A percentile compares a stretch with the other conserved stretches of the same genome.
Conservation (phyloP, 2,888 invertebrate species). For the Nomada ruficornis region DNA sequence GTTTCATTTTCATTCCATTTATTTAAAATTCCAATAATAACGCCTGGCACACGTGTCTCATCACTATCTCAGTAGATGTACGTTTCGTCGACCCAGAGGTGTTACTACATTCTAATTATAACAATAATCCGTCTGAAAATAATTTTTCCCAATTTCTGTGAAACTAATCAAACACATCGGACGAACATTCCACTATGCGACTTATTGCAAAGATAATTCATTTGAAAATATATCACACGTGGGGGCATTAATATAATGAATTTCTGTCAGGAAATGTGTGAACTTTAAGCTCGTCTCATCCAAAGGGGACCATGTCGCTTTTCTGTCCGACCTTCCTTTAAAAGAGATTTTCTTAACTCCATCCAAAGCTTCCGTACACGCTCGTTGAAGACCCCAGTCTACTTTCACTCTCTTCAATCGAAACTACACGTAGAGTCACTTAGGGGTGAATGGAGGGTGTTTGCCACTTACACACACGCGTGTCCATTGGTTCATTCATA, state of each 20-base stretch:
- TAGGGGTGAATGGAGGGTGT: constrained; percentile 37
- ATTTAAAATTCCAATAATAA: no score
- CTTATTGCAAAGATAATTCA: background rate
- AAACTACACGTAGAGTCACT: constrained; percentile 32
- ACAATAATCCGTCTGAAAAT: background rate
- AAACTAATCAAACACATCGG: background rate
- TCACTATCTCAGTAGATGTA: background rate
- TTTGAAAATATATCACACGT: background rate
- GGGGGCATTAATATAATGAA: background rate
- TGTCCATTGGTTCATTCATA: constrained; percentile 62
- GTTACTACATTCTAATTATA: no score
- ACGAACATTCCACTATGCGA: no score
- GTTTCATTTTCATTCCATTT: no score
- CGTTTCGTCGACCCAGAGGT: no score
- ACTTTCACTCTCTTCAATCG: constrained; percentile 38
- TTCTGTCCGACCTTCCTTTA: constrained; percentile 10
- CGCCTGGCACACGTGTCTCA: no score
- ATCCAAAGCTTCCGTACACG: constrained; percentile 20
- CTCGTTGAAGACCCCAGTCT: constrained; percentile 16
- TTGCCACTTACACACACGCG: constrained; percentile 12
- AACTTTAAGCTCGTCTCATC: background rate
- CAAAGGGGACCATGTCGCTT: background rate
- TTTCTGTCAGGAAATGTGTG: background rate
- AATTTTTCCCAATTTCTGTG: background rate
- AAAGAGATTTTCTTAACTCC: constrained; percentile 29